Evolutionary conservation across 2,797 vertebrate genomes (phyloP).

Genomic region (Myoxocephalus aenaeus): DNA sequence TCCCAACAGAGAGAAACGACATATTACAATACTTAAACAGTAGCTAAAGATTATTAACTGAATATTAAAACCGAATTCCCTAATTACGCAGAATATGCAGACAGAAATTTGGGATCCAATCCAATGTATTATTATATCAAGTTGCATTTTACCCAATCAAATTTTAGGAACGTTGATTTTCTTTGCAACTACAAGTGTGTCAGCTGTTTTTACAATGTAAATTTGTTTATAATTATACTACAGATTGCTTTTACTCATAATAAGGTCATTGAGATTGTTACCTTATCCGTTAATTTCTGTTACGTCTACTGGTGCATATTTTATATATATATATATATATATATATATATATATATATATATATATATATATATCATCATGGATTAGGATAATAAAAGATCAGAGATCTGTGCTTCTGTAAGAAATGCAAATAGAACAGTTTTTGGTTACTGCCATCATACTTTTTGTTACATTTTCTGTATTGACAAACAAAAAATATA

Average conservation of each 20-base stretch:
- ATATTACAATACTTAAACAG: neutral
- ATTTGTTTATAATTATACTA: neutral
- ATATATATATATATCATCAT: too few relatives aligned
- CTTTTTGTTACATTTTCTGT: too few relatives aligned
- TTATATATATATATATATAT: too few relatives aligned
- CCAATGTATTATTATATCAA: neutral
- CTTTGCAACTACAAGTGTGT: neutral
- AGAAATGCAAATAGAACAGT: too few relatives aligned
- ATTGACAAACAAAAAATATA: too few relatives aligned
- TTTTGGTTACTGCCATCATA: too few relatives aligned
- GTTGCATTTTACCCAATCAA: neutral
- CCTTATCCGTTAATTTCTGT: neutral
- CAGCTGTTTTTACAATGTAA: neutral
- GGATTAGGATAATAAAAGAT: too few relatives aligned
- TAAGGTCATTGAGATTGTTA: neutral
- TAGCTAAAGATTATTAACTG: neutral
- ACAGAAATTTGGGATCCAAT: neutral
- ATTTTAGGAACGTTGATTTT: neutral
- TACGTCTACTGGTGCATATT: neutral
- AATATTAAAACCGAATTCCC: neutral
- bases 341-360: neutral
- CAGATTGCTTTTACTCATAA: constrained; percentile 47
- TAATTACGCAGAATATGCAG: neutral
- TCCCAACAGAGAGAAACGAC: neutral
- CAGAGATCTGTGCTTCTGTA: too few relatives aligned